Evolutionary conservation across 2,113 vertebrate species (phyloP).

Genomic region (Ailuropoda melanoleuca): DNA sequence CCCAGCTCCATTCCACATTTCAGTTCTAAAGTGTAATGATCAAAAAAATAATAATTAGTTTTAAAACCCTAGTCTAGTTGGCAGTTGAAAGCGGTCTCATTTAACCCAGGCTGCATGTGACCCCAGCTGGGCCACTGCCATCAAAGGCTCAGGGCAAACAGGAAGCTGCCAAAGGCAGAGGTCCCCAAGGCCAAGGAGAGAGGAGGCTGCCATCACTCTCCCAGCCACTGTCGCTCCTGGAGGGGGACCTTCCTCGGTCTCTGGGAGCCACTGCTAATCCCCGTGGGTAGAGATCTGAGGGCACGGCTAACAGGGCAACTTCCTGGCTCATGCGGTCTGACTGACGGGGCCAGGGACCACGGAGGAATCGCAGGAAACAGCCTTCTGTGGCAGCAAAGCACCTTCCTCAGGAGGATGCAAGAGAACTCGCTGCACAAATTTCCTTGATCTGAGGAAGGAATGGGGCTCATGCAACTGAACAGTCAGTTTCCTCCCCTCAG

Average conservation of each 20-base stretch:
- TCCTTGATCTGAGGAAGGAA: background rate
- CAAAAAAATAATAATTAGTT: background rate
- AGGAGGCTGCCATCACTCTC: fast-evolving
- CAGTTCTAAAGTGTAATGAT: background rate
- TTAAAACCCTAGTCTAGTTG: background rate
- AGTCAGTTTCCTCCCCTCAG: background rate
- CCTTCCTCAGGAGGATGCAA: background rate
- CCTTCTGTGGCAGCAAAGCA: background rate
- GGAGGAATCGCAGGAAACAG: background rate
- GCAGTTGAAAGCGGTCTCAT: background rate
- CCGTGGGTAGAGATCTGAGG: background rate
- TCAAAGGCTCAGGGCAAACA: background rate
- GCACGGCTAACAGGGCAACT: background rate
- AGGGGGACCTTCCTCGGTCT: background rate
- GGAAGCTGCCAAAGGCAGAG: background rate
- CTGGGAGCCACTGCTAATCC: background rate
- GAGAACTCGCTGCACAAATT: background rate
- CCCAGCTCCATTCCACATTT: background rate
- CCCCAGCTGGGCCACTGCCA: background rate
- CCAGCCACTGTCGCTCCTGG: fast-evolving
- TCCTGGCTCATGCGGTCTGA: background rate
- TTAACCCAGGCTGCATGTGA: background rate
- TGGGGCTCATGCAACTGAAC: background rate
- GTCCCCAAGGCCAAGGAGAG: background rate
- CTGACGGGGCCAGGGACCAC: fast-evolving